Base-by-base conservation (phyloP, 2,888 invertebrate genomes). In the Ormyrus thymus region DNA sequence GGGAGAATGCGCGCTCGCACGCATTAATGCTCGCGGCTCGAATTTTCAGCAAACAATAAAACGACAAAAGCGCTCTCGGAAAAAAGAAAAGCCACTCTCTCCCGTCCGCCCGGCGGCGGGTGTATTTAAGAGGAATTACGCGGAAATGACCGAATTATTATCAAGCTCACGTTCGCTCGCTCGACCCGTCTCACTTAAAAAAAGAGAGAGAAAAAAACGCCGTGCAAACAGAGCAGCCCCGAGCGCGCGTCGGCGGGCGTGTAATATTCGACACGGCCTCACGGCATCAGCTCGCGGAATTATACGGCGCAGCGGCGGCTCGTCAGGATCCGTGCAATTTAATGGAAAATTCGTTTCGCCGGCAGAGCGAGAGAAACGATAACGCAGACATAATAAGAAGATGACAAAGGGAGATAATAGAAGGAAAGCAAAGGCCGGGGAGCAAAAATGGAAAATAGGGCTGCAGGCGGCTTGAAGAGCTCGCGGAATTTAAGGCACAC, bases 401-500 rank as follows among this genome's bases (percentile, higher is more conserved):
- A 66, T 59, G 71, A 48, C 69, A 64, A 59, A 69, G 76, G 48
- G 64, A 70, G 50, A 69, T 65, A 73, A 73, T 65, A 48, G 55
- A 62, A 55, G 48, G 9, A 56, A 51, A 61, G 61, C 51, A 51
- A 43, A 61, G 48, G 45, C 29, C 6, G n/a, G 3, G 48, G 45
- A 77, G 78, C 79, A 56, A 61, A 62, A 62, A 61, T 55, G 68
- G 62, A 69, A 76, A 76, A 76, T 76, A 76, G 62, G 76, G 62
- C 62, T 53, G 59, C 50, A 13, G n/a, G 65, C 13, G 58, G 59
- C 9, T 5, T 7, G 9, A n/a, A 71, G 51, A 71, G 62, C 77
- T 45, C 29, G 58, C 53, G 86, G 85, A 87, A 88, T 88, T 88
- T 86, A 87, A 88, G 87, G 86, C 84, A 48, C 55, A 15, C 84